A percentile compares a stretch with the other conserved stretches of the same genome.
These are phyloP conservation scores for Alloscopus bannaensis DNA, from an alignment of 2,888 invertebrate species.

Conservation along the genomic window DNA sequence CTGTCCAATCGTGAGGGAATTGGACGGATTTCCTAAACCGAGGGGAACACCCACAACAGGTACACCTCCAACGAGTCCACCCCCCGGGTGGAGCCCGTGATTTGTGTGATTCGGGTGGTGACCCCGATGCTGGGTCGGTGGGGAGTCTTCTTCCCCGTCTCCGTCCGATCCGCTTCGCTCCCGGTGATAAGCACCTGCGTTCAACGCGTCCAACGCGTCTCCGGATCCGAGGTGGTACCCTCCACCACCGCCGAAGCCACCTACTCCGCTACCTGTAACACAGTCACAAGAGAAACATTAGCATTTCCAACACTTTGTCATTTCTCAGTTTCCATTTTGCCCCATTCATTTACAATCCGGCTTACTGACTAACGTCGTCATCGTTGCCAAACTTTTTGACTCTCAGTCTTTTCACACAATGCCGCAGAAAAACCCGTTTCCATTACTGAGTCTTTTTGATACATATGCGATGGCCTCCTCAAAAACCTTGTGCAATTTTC, in stretches of 20 bases:
- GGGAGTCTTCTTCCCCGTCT: slow-evolving; percentile 77
- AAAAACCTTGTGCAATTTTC: too few species aligned
- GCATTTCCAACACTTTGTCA: too few species aligned
- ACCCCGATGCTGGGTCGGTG: slow-evolving; percentile 67
- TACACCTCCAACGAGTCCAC: slow-evolving; percentile 73
- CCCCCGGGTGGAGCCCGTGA: slow-evolving; percentile 39
- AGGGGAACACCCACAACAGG: slow-evolving; percentile 77
- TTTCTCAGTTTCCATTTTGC: too few species aligned
- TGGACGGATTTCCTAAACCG: slow-evolving; percentile 77
- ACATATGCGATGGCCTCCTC: too few species aligned
- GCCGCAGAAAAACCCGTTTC: too few species aligned
- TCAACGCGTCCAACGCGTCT: slow-evolving; percentile 70
- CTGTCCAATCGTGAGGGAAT: slow-evolving; percentile 74
- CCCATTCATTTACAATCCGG: too few species aligned
- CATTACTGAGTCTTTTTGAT: too few species aligned
- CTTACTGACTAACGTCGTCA: too few species aligned
- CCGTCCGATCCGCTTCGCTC: slow-evolving; percentile 84
- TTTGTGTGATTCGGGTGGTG: slow-evolving; percentile 10
- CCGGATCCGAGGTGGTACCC: slow-evolving; percentile 72
- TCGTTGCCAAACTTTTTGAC: too few species aligned
- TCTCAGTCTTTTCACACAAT: not conserved
- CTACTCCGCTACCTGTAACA: slow-evolving; percentile 68
- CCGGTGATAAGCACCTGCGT: slow-evolving; percentile 80
- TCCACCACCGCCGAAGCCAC: slow-evolving; percentile 71
- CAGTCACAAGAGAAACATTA: not conserved